phyloP scores from a whole-genome alignment of 2,797 vertebrate species.

The Lutjanus campechanus region DNA sequence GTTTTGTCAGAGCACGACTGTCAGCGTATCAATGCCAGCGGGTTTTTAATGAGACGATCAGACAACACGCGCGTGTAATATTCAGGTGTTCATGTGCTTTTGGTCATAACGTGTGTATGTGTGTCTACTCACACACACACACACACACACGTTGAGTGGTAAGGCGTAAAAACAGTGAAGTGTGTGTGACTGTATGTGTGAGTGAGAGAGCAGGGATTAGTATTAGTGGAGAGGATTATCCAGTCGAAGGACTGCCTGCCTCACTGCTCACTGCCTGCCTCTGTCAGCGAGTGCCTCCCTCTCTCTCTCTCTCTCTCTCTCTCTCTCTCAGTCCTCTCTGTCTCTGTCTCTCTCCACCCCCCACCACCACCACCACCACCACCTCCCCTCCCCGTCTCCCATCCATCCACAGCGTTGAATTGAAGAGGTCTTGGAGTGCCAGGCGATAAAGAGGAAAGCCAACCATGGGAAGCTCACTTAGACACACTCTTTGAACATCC shows the following conservation, averaged over 20 bases:
- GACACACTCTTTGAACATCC: slow-evolving; percentile 58
- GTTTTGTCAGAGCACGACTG: neutral
- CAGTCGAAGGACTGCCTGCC: slow-evolving; percentile 63
- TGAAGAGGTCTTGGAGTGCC: slow-evolving; percentile 54
- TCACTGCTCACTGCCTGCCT: neutral
- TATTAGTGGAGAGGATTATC: slow-evolving; percentile 79
- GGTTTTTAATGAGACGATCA: neutral
- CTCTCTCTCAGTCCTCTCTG: neutral
- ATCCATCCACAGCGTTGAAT: slow-evolving; percentile 25
- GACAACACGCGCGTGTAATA: neutral
- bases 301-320: neutral
- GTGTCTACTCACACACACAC: neutral
- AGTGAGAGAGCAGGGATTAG: slow-evolving; percentile 71
- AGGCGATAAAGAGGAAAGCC: slow-evolving; percentile 57
- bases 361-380: too few species aligned
- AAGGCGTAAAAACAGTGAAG: slow-evolving; percentile 26
- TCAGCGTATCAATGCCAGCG: neutral
- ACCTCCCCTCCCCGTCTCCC: neutral
- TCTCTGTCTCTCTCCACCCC: neutral
- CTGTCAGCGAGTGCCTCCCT: slow-evolving; percentile 25
- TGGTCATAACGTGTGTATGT: neutral
- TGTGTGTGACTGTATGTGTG: slow-evolving; percentile 26
- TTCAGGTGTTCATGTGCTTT: neutral
- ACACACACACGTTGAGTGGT: neutral
- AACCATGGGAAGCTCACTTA: slow-evolving; percentile 52